Percentiles rank a stretch among this genome's conserved stretches.
phyloP scores from a whole-genome alignment of 1,140 invertebrate species.

The Solenopsis invicta region DNA sequence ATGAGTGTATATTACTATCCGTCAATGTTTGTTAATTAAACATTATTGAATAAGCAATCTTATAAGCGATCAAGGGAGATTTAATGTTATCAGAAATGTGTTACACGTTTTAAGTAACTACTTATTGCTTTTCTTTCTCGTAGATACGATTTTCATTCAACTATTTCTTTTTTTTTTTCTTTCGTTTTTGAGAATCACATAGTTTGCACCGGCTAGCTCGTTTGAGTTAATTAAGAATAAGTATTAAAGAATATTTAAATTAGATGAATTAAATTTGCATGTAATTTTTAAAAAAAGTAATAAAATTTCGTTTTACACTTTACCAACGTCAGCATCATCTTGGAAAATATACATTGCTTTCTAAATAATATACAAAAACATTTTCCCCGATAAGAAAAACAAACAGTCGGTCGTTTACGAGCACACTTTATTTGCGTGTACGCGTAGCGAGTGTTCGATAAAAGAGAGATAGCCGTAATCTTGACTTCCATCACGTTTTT shows the following conservation, averaged over 20 bases:
- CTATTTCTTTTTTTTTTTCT: not conserved
- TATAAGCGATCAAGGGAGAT: not conserved
- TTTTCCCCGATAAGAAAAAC: not conserved
- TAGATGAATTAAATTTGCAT: not conserved
- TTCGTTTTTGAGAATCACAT: not conserved
- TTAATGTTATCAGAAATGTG: not conserved
- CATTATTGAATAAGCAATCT: not conserved
- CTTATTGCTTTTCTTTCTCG: too few relatives aligned
- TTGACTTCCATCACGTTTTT: not conserved
- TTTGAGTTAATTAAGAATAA: not conserved
- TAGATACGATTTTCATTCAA: too few relatives aligned
- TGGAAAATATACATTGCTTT: not conserved
- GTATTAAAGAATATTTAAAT: not conserved
- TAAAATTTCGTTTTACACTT: not conserved
- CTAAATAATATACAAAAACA: not conserved
- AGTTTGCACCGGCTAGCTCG: not conserved
- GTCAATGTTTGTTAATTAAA: slow-evolving; percentile 6
- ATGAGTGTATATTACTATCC: not conserved
- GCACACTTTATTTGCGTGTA: slow-evolving; percentile 1
- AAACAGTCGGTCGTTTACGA: not conserved
- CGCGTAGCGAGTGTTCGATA: not conserved
- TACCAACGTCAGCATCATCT: not conserved
- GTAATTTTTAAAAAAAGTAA: not conserved
- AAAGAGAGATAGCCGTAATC: not conserved
- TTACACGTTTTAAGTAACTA: not conserved